Conservation (phyloP, 23 tunicate species). For the Trididemnum miniatum region DNA sequence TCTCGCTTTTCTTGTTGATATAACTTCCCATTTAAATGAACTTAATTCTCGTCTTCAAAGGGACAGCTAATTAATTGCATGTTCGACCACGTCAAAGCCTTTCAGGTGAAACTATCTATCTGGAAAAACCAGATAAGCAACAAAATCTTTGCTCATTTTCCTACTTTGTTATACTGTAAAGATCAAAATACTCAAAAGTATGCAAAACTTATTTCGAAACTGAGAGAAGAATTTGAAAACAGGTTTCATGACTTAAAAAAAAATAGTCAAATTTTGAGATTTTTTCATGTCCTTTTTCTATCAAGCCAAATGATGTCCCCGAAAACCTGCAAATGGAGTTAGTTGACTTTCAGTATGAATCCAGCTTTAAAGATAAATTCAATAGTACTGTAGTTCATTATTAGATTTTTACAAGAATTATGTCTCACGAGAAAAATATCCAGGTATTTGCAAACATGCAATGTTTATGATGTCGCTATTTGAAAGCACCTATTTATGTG, state of each 20-base stretch:
- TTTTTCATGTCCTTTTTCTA: constrained; percentile 32
- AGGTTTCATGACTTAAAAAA: constrained; percentile 28
- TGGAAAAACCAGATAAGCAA: constrained; percentile 61
- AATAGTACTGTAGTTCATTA: constrained; percentile 27
- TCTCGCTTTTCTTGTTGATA: constrained; percentile 26
- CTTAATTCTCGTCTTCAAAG: constrained; percentile 44
- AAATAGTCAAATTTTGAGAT: neutral
- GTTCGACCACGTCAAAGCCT: constrained; percentile 61
- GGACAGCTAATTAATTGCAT: constrained; percentile 20
- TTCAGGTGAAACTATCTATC: constrained; percentile 52
- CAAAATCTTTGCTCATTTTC: constrained; percentile 51
- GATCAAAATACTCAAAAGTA: constrained; percentile 36
- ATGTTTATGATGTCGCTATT: constrained; percentile 29
- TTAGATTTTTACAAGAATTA: constrained; percentile 29
- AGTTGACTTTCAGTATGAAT: constrained; percentile 30
- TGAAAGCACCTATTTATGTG: constrained; percentile 30
- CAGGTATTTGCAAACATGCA: constrained; percentile 17
- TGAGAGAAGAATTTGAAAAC: constrained; percentile 32
- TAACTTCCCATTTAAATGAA: constrained; percentile 49
- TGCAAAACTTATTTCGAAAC: constrained; percentile 29
- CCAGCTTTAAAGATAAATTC: constrained; percentile 34
- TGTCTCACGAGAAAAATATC: constrained; percentile 46
- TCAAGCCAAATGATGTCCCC: constrained; percentile 32
- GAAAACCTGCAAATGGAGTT: constrained; percentile 43
- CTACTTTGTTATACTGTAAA: constrained; percentile 45